Evolutionary conservation across 2,113 vertebrate species (phyloP).

Genomic region (Scartelaos histophorus): DNA sequence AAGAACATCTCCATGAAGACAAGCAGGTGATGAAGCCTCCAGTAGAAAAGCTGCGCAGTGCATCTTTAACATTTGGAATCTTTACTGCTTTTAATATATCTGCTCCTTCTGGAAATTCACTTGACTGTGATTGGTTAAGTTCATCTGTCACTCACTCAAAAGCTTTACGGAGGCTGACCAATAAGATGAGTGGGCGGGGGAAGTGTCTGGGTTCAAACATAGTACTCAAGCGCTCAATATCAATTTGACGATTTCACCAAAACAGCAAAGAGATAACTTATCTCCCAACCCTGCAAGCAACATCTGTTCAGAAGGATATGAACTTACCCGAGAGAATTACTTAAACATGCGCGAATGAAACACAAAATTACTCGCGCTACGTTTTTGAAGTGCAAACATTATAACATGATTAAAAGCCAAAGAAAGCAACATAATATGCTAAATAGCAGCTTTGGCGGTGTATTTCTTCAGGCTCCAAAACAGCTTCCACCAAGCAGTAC

Average conservation of each 20-base stretch:
- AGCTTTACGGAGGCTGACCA: too few species aligned
- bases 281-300: too few species aligned
- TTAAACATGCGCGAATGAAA: not conserved
- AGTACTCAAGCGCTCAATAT: not conserved
- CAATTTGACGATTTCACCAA: not conserved
- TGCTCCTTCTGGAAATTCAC: too few species aligned
- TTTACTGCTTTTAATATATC: too few species aligned
- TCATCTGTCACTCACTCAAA: too few species aligned
- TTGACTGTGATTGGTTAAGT: too few species aligned
- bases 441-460: not conserved
- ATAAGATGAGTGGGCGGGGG: not conserved
- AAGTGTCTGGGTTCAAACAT: not conserved
- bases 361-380: not conserved
- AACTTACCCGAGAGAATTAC: not conserved
- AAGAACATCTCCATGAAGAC: too few species aligned
- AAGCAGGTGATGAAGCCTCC: too few species aligned
- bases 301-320: too few species aligned
- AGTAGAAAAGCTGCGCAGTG: too few species aligned
- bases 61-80: too few species aligned
- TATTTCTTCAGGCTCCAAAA: not conserved
- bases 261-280: not conserved
- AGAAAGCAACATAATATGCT: not conserved
- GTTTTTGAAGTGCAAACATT: not conserved
- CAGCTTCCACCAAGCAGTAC: not conserved
- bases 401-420: not conserved